Evolutionary conservation across 2,113 vertebrate species (phyloP).

Genomic region (Eulemur macaco): DNA sequence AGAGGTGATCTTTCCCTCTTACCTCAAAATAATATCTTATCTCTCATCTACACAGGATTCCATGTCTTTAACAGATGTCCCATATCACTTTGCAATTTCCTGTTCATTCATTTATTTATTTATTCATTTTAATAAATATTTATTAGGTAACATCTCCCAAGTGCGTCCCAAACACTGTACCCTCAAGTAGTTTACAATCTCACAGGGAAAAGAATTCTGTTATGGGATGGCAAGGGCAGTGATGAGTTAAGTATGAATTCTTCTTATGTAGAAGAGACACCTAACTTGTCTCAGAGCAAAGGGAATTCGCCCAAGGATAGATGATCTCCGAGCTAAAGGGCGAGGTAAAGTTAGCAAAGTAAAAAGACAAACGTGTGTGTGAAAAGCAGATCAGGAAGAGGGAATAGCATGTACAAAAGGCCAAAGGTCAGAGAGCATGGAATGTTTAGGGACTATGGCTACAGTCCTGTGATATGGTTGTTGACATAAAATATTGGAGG

Average conservation of each 20-base stretch:
- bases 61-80: not conserved
- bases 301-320: not conserved
- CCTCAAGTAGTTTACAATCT: not conserved
- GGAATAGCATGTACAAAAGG: not conserved
- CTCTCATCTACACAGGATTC: not conserved
- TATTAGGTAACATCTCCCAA: not conserved
- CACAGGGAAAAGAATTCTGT: not conserved
- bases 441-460: not conserved
- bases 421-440: not conserved
- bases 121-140: not conserved
- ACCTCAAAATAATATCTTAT: not conserved
- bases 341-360: not conserved
- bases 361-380: not conserved
- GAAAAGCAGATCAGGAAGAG: not conserved
- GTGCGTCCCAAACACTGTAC: not conserved
- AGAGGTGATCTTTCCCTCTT: not conserved
- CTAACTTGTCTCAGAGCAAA: not conserved
- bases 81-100: not conserved
- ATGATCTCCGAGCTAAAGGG: not conserved
- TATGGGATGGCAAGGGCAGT: not conserved
- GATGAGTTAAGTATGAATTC: not conserved
- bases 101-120: not conserved
- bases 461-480: not conserved
- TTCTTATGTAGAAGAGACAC: not conserved
- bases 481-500: not conserved